Evolutionary conservation across 2,888 invertebrate genomes (phyloP), one percentile per base, ranked within the genome.

Genomic region (Patella ulyssiponensis): DNA sequence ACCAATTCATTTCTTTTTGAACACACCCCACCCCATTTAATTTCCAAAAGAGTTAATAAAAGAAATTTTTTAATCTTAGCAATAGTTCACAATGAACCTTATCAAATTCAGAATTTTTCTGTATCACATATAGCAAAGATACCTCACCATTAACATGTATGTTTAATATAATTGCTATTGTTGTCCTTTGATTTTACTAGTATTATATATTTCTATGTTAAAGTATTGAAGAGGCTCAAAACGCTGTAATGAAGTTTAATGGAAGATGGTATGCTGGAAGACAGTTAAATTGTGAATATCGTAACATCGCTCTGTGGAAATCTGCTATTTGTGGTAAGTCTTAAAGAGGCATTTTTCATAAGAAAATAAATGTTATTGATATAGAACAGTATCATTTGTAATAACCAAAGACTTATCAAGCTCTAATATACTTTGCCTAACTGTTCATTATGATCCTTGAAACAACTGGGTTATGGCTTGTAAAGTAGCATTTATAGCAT

Each of bases 241-340:
- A 94, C 75, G 96, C 96, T 2, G 96, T 94, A 88, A 93, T 94
- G 77, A 93, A 93, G 20, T 93, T 98, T 80, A 96, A 96, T 90
- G 95, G 96, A 0, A 94, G 98, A 7, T 98, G 95, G 94, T 98
- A 97, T 91, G 97, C 95, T 1, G 96, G 97, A 1, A 94, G 94
- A 86, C 96, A 95, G 87, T 92, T 98, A 0, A 95, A 95, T 77
- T 94, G 96, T 80, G 95, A 96, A 88, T 97, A 97, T 92, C 95
- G 95, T 79, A 93, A 93, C 72, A 93, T 98, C 53, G 92, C 93
- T 17, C 95, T 95, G 0, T 98, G 98, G 98, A 95, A 95, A 88
- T 93, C 94, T 86, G 97, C 98, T 53, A 94, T 98, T 88, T 98
- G 98, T 93, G 97, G 98, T 94, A 78, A 78, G 86, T 77, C 44